Conservation (phyloP, 2,113 vertebrate species). For the Anser cygnoides region DNA sequence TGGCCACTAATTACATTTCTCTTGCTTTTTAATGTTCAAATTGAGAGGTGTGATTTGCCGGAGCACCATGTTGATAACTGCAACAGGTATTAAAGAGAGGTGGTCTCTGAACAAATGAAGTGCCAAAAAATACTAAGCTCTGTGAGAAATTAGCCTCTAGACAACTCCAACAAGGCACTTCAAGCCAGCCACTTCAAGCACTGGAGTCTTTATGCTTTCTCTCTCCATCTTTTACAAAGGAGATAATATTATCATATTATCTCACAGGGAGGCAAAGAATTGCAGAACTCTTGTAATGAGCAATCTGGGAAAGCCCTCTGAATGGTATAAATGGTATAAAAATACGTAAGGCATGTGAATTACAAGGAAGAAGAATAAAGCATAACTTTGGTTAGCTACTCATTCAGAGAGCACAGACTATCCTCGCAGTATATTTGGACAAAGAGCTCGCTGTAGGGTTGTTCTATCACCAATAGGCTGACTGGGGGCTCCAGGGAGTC, state of each 20-base stretch:
- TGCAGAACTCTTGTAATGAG: background rate
- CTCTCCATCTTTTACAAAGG: background rate
- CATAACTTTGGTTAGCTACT: background rate
- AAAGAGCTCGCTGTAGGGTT: background rate
- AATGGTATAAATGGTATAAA: background rate
- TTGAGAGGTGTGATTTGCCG: background rate
- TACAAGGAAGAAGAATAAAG: background rate
- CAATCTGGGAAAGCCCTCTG: background rate
- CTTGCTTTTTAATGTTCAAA: background rate
- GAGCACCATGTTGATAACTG: background rate
- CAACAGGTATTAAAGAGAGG: background rate
- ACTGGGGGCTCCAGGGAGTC: background rate
- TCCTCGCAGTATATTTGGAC: background rate
- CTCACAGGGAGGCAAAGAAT: background rate
- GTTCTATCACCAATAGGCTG: background rate
- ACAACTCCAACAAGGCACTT: background rate
- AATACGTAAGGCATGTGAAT: background rate
- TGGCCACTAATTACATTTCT: background rate
- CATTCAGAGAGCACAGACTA: background rate
- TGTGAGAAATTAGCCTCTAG: background rate
- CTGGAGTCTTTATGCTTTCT: background rate
- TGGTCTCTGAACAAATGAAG: background rate
- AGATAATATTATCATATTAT: background rate
- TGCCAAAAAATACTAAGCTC: background rate
- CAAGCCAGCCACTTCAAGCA: rapidly evolving